phyloP scores from a whole-genome alignment of 2,888 invertebrate genomes.

The Dione vanillae region DNA sequence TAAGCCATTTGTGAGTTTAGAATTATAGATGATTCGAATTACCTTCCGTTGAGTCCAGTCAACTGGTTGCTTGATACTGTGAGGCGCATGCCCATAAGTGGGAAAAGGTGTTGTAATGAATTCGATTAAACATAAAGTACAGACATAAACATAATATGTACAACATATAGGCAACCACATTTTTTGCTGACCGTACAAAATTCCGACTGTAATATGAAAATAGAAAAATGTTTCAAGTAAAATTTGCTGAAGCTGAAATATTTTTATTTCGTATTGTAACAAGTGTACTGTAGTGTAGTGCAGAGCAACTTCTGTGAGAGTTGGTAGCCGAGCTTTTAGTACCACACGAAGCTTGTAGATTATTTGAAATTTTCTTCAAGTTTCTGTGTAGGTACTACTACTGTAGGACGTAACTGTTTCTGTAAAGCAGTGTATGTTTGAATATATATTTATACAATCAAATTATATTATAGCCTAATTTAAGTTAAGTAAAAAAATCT shows the following conservation, averaged over 20 bases:
- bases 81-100: too few species aligned
- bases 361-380: slow-evolving; percentile 24
- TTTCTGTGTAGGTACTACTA: slow-evolving; percentile 4
- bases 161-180: neutral
- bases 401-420: neutral
- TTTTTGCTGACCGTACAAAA: slow-evolving; percentile 14
- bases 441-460: too few species aligned
- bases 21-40: too few species aligned
- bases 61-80: too few species aligned
- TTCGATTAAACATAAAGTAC: too few species aligned
- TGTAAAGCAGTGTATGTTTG: neutral
- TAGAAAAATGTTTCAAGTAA: slow-evolving; percentile 21
- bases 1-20: too few species aligned
- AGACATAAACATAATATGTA: too few species aligned
- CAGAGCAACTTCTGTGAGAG: slow-evolving; percentile 17
- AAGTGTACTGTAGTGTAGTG: slow-evolving; percentile 18
- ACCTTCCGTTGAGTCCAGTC: too few species aligned
- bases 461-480: too few species aligned
- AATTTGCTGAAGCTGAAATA: slow-evolving; percentile 18
- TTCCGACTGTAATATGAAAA: slow-evolving; percentile 13
- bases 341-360: slow-evolving; percentile 26
- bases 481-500: too few species aligned
- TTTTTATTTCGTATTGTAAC: slow-evolving; percentile 25
- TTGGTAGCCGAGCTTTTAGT: slow-evolving; percentile 17
- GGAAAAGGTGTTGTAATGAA: too few species aligned